Conservation (phyloP, 1,140 invertebrate genomes). For the Myzus persicae region DNA sequence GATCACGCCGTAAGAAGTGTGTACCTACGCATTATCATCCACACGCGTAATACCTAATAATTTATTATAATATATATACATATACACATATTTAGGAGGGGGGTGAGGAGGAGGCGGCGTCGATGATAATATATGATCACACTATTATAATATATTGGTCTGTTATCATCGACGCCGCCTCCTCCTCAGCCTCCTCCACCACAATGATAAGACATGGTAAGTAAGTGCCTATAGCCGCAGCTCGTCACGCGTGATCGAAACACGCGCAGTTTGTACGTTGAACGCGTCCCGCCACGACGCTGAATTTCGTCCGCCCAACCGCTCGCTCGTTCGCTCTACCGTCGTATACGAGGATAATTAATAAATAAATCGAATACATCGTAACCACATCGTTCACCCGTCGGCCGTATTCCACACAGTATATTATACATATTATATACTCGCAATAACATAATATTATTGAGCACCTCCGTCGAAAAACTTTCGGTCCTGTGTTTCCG, state of each 20-base stretch:
- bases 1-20: too few relatives aligned
- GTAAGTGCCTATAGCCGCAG: background rate
- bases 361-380: background rate
- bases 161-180: background rate
- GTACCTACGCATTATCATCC: too few relatives aligned
- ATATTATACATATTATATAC: background rate
- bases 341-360: background rate
- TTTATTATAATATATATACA: background rate
- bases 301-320: background rate
- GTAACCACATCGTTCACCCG: background rate
- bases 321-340: background rate
- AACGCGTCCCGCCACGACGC: background rate
- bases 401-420: background rate
- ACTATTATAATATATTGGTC: too few relatives aligned
- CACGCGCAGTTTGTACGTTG: background rate
- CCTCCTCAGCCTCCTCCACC: background rate
- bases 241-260: background rate
- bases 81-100: too few relatives aligned
- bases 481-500: too few relatives aligned
- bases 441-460: background rate
- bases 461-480: too few relatives aligned
- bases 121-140: too few relatives aligned
- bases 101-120: too few relatives aligned
- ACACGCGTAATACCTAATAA: background rate
- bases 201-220: background rate